Percentiles rank a stretch among this genome's conserved stretches.
These are phyloP conservation scores for Labia minor DNA, from an alignment of 2,888 invertebrate species.

Conservation along the genomic window DNA sequence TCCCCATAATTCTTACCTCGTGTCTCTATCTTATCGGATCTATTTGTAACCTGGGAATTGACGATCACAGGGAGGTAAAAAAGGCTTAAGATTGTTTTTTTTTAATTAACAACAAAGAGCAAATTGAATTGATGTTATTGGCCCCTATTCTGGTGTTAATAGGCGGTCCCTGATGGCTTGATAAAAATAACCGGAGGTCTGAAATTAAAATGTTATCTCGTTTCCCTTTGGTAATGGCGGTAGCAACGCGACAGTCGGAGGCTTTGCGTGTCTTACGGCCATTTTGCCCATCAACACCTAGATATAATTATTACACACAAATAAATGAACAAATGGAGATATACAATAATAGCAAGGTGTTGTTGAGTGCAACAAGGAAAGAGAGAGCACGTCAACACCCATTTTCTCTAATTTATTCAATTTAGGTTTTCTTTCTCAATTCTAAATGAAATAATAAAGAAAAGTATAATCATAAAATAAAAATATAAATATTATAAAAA, in stretches of 20 bases:
- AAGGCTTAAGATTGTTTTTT: background rate
- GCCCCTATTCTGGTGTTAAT: too few species aligned
- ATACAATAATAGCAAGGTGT: background rate
- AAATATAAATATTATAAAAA: too few species aligned
- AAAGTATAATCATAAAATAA: too few species aligned
- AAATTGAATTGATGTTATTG: conserved; percentile 8
- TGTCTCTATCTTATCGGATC: too few species aligned
- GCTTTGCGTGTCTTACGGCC: background rate
- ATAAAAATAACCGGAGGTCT: conserved; percentile 3
- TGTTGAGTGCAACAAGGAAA: background rate
- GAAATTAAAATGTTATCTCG: conserved; percentile 13
- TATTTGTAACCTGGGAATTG: too few species aligned
- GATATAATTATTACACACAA: conserved; percentile 2
- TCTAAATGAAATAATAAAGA: too few species aligned
- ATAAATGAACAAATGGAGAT: conserved; percentile 8
- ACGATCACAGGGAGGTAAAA: too few species aligned
- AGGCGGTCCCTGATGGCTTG: background rate
- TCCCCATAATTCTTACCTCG: too few species aligned
- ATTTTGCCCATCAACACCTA: background rate
- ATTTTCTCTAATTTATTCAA: too few species aligned
- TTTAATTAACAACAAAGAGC: background rate
- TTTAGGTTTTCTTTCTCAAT: too few species aligned
- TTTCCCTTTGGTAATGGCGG: background rate
- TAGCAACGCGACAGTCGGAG: background rate
- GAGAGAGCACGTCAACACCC: background rate